Evolutionary conservation across 2,888 invertebrate genomes (phyloP), one percentile per base, ranked within the genome.

Genomic region (Nemotelus nigrinus): DNA sequence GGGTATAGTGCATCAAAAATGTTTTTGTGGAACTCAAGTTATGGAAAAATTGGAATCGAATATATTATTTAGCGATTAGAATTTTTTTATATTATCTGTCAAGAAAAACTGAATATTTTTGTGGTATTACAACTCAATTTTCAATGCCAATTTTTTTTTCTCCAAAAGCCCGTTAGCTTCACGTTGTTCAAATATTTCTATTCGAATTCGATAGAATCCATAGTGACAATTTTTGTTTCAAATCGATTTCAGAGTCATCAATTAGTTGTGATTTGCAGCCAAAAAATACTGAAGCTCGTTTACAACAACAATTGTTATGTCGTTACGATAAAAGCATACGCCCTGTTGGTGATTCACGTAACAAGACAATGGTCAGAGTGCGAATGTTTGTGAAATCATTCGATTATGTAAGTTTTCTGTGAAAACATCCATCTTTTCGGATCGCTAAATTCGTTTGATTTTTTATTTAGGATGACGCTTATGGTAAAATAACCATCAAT

Each of bases 221-320:
- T 1, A 25, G 25, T 25, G 25, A 25, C 25, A 25, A 25, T 25
- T 25, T 50, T 7, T 50, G 7, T 10, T 50, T 50, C 5, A 50
- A 50, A 1, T 7, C 10, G 5, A 10, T 65, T 65, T 4, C 45
- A 77, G 80, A 78, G 68, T 79, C 25, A 25, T 25, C 79, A n/a
- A 72, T 81, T 10, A 72, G 77, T 63, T 80, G 80, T 75, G 67
- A 79, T 77, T 43, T 77, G n/a, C 67, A 70, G 10, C 77, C 79
- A 2, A 78, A 79, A 76, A 80, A 79, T 67, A 78, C 72, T 8
- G 89, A 89, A 83, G 85, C 84, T 39, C 85, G 85, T 76, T 86
- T 92, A 6, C 89, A 89, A 80, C 85, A 87, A 2, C 88, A 90
- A 79, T 82, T 92, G 41, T 87, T 91, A 57, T 90, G 90, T 82